A percentile compares a stretch with the other conserved stretches of the same genome.
Conservation (phyloP, 1,140 invertebrate species). For the Trachelipus rathkii region DNA sequence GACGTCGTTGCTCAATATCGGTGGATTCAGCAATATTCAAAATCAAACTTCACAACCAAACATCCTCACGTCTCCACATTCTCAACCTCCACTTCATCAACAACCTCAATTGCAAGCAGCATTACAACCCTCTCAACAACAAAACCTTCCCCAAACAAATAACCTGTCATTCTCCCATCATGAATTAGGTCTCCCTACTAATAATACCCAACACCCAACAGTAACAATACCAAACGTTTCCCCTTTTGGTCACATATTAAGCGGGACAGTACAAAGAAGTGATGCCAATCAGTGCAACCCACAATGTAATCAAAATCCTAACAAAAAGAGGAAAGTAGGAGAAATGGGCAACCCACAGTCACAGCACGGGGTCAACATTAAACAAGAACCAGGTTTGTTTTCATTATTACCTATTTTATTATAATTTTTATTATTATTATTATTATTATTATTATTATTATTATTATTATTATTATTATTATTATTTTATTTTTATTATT, state of each 20-base stretch:
- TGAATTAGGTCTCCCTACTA: background rate
- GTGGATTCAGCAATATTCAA: background rate
- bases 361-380: background rate
- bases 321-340: background rate
- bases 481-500: too few species aligned
- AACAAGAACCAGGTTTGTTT: slow-evolving; percentile 1
- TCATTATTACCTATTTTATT: too few species aligned
- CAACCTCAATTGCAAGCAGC: background rate
- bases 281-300: background rate
- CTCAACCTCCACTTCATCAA: background rate
- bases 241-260: background rate
- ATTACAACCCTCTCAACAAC: background rate
- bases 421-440: too few species aligned
- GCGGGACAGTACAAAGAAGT: background rate
- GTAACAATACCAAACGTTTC: background rate
- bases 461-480: too few species aligned
- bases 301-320: background rate
- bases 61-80: background rate
- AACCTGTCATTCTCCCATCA: background rate
- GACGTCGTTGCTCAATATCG: background rate
- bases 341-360: slow-evolving; percentile 1
- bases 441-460: too few species aligned
- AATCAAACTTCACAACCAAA: background rate
- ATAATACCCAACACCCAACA: background rate
- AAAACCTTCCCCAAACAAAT: background rate